phyloP scores from a whole-genome alignment of 2,797 vertebrate genomes.

The Lacerta viridis region DNA sequence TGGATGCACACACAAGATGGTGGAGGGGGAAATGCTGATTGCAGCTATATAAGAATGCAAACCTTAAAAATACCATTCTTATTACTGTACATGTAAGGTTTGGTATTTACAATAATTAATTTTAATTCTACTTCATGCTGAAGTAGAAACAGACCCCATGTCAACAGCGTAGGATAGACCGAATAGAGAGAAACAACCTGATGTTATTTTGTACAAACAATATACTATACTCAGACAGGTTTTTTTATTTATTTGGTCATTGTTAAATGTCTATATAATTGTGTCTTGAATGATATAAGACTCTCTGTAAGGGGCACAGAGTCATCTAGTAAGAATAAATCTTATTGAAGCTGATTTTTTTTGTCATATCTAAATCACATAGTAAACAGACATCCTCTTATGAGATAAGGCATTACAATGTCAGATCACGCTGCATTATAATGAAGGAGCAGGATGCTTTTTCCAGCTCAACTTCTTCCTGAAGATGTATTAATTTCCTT shows the following conservation, averaged over 20 bases:
- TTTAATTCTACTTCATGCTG: not conserved
- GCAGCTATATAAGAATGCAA: not conserved
- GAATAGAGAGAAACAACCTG: not conserved
- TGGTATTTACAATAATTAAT: conserved; percentile 15
- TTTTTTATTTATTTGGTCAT: not conserved
- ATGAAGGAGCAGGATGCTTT: conserved; percentile 42
- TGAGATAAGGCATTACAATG: conserved; percentile 38
- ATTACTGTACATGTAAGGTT: not conserved
- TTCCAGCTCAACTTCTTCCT: conserved; percentile 19
- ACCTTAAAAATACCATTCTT: not conserved
- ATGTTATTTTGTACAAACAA: conserved; percentile 31
- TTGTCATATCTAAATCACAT: conserved; percentile 40
- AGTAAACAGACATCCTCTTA: conserved; percentile 37
- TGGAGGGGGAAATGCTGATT: not conserved
- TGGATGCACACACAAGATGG: not conserved
- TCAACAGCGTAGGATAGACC: not conserved
- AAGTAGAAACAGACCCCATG: not conserved
- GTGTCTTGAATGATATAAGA: conserved; percentile 21
- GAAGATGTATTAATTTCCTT: conserved; percentile 48
- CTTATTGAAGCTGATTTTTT: conserved; percentile 37
- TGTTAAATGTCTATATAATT: conserved; percentile 17
- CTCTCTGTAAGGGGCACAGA: conserved; percentile 32
- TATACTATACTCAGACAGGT: not conserved
- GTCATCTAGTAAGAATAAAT: conserved; percentile 22
- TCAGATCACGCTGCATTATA: conserved; percentile 34